Percentiles rank a stretch among this genome's conserved stretches.
Conservation (phyloP, 2,113 vertebrate species). For the Tragelaphus imberbis region DNA sequence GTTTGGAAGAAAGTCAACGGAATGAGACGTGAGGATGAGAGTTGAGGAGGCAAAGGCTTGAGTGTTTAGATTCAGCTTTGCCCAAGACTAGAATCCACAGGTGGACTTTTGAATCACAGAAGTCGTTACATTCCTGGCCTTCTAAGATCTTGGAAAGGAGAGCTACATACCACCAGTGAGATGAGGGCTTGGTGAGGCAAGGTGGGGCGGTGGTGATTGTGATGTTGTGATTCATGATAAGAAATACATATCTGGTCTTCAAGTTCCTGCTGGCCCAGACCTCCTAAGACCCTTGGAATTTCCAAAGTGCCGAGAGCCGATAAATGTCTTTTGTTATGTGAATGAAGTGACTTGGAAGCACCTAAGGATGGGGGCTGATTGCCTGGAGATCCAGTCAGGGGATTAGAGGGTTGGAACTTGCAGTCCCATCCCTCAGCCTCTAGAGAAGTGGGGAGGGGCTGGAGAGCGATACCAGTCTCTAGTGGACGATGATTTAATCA, state of each 20-base stretch:
- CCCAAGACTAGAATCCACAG: background rate
- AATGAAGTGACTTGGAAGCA: background rate
- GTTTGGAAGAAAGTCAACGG: background rate
- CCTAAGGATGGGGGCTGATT: background rate
- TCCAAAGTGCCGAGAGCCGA: background rate
- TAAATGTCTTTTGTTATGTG: slow-evolving; percentile 21
- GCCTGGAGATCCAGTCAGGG: background rate
- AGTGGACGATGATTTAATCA: background rate
- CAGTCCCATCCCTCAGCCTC: background rate
- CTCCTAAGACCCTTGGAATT: background rate
- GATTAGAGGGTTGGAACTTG: background rate
- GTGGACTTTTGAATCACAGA: background rate
- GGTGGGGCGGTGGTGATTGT: background rate
- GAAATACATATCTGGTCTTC: background rate
- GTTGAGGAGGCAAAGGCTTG: background rate
- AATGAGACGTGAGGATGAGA: background rate
- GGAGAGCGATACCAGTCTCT: background rate
- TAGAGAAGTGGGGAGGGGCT: background rate
- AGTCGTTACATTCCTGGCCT: background rate
- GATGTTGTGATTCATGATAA: background rate
- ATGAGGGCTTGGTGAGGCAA: background rate
- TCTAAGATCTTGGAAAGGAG: background rate
- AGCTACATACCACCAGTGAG: background rate
- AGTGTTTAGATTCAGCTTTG: background rate
- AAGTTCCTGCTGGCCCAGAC: background rate